phyloP scores from a whole-genome alignment of 2,113 vertebrate species.

The Xiphophorus couchianus region DNA sequence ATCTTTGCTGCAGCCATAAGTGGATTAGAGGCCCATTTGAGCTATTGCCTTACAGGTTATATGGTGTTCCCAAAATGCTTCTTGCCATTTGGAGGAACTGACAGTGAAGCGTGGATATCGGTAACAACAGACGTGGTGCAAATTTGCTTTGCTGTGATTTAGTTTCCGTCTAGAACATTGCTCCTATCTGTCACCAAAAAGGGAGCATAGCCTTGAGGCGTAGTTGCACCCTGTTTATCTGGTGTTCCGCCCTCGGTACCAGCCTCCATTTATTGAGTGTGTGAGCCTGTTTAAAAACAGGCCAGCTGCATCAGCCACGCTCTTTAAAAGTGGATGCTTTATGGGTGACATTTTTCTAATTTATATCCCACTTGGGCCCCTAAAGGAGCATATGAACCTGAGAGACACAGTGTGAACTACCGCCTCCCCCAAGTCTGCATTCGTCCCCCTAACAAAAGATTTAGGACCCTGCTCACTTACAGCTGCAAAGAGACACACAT shows the following conservation, averaged over 20 bases:
- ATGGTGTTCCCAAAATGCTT: constrained; percentile 40
- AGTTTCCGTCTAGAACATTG: constrained; percentile 1
- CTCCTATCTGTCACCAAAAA: neutral
- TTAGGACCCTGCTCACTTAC: constrained; percentile 39
- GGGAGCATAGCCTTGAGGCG: neutral
- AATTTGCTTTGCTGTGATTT: constrained; percentile 51
- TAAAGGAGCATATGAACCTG: constrained; percentile 65
- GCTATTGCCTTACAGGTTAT: constrained; percentile 37
- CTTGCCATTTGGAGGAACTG: constrained; percentile 26
- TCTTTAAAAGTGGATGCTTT: constrained; percentile 66
- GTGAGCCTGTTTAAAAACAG: constrained; percentile 52
- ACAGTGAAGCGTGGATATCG: neutral
- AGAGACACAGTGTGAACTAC: constrained; percentile 53
- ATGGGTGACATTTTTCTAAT: constrained; percentile 71
- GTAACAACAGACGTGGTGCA: neutral
- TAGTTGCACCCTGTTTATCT: constrained; percentile 8
- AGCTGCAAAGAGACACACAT: constrained; percentile 40
- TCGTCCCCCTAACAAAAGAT: constrained; percentile 18
- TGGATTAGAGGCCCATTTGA: constrained; percentile 55
- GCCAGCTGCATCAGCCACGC: constrained; percentile 63
- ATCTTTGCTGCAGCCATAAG: constrained; percentile 44
- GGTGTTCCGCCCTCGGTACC: constrained; percentile 25
- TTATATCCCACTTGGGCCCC: constrained; percentile 65
- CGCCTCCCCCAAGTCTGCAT: neutral
- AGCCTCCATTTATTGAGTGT: constrained; percentile 58